A percentile compares a stretch with the other conserved stretches of the same genome.
These are phyloP conservation scores for Hermatobates lingyangjiaoensis DNA, from an alignment of 1,140 invertebrate genomes.

Conservation along the genomic window DNA sequence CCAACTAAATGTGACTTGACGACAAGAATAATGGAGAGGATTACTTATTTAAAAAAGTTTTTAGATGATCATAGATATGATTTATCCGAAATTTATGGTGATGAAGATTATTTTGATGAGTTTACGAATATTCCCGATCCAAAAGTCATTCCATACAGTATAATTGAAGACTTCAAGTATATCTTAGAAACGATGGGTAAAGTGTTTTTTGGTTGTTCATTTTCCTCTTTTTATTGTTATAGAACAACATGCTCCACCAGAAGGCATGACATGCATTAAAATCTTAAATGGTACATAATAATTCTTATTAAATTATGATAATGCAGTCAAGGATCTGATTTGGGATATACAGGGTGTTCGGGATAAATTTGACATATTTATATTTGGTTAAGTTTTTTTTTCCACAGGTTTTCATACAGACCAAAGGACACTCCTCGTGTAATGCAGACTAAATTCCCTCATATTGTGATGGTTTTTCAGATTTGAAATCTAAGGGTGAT, in stretches of 20 bases:
- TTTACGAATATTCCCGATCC: constrained; percentile 51
- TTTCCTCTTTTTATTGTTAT: not conserved
- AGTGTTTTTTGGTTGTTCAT: not conserved
- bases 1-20: constrained; percentile 25
- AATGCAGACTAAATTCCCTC: too few relatives aligned
- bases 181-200: constrained; percentile 38
- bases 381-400: too few relatives aligned
- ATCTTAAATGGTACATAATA: not conserved
- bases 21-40: constrained; percentile 25
- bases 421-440: too few relatives aligned
- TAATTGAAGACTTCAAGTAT: constrained; percentile 39
- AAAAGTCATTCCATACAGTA: constrained; percentile 37
- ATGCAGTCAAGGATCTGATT: not conserved
- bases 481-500: too few relatives aligned
- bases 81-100: constrained; percentile 49
- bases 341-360: not conserved
- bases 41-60: constrained; percentile 32
- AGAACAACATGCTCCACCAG: not conserved
- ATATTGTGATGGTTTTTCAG: too few relatives aligned
- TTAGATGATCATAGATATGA: constrained; percentile 48
- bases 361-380: not conserved
- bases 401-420: too few relatives aligned
- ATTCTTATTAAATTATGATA: not conserved
- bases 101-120: constrained; percentile 45
- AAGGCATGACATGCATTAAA: not conserved